Conservation (phyloP, 2,888 invertebrate species). For the Chalcis sispes region DNA sequence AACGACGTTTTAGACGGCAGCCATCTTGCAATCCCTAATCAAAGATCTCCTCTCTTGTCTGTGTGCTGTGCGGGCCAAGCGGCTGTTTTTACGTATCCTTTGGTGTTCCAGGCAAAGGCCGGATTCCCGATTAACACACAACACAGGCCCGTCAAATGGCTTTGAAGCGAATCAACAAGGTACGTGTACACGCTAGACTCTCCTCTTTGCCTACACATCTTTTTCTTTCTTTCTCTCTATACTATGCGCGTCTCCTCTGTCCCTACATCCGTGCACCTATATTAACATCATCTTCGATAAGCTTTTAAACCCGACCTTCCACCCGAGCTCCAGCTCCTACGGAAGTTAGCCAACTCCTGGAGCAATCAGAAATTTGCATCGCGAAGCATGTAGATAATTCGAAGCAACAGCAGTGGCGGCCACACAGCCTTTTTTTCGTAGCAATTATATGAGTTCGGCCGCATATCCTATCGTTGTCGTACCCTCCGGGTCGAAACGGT, state of each 20-base stretch:
- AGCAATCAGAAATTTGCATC: too few species aligned
- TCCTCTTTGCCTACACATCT: background rate
- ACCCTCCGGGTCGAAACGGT: too few species aligned
- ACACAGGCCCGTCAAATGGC: conserved; percentile 82
- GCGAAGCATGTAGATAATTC: too few species aligned
- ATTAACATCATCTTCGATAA: too few species aligned
- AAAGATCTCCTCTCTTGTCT: conserved; percentile 84
- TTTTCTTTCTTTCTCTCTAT: conserved; percentile 12
- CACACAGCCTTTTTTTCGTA: too few species aligned
- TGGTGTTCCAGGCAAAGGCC: conserved; percentile 42
- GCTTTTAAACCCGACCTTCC: too few species aligned
- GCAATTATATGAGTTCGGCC: too few species aligned
- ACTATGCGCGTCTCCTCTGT: background rate
- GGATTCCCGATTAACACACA: conserved; percentile 41
- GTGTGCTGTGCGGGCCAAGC: conserved; percentile 80
- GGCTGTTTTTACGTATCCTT: conserved; percentile 28
- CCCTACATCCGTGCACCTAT: background rate
- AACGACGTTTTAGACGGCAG: conserved; percentile 87
- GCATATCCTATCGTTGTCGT: background rate
- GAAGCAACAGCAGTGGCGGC: too few species aligned
- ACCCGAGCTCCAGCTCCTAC: too few species aligned
- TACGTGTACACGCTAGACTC: conserved; percentile 77
- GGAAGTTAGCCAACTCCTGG: too few species aligned
- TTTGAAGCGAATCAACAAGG: conserved; percentile 98
- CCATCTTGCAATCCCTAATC: conserved; percentile 92